A percentile compares a stretch with the other conserved stretches of the same genome.
These are phyloP conservation scores for Sanderia malayensis DNA, from an alignment of 30 jellyfish, hydroid and myxozoan species.

Conservation along the genomic window DNA sequence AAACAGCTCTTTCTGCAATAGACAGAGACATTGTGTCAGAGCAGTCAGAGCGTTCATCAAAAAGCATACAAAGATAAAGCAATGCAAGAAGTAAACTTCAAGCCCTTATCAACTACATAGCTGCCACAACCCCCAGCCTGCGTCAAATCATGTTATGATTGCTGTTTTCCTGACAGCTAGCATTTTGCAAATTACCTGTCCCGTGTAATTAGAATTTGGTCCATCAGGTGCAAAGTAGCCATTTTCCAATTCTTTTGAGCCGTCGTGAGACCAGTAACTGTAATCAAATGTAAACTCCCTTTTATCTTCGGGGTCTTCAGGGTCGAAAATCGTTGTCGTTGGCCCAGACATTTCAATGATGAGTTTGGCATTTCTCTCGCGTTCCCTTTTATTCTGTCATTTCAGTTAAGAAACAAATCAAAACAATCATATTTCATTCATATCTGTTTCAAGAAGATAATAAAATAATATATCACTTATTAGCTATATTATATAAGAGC, in stretches of 20 bases:
- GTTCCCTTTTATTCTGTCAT: conserved; percentile 65
- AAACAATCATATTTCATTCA: too few species aligned
- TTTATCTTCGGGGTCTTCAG: conserved; percentile 59
- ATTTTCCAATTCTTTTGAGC: conserved; percentile 59
- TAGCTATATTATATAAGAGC: too few species aligned
- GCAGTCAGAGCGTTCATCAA: too few species aligned
- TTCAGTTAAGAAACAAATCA: conserved; percentile 34
- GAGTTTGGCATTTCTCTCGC: conserved; percentile 60
- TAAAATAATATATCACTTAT: too few species aligned
- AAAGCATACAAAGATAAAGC: too few species aligned
- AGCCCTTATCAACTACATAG: too few species aligned
- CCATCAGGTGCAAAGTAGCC: conserved; percentile 81
- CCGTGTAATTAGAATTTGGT: conserved; percentile 48
- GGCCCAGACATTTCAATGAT: conserved; percentile 73
- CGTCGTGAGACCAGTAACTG: conserved; percentile 93
- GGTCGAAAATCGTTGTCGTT: conserved; percentile 75
- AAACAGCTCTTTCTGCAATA: conserved; percentile 70
- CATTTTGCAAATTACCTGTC: conserved; percentile 82
- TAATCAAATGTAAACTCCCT: conserved; percentile 72
- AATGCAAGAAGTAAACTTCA: too few species aligned
- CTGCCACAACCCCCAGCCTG: too few species aligned
- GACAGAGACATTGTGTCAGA: too few species aligned
- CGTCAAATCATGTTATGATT: too few species aligned
- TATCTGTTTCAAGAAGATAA: too few species aligned
- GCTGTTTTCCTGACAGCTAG: too few species aligned